These are phyloP conservation scores for Campylorhamphus procurvoides DNA, from an alignment of 2,113 vertebrate species.

Conservation along the genomic window DNA sequence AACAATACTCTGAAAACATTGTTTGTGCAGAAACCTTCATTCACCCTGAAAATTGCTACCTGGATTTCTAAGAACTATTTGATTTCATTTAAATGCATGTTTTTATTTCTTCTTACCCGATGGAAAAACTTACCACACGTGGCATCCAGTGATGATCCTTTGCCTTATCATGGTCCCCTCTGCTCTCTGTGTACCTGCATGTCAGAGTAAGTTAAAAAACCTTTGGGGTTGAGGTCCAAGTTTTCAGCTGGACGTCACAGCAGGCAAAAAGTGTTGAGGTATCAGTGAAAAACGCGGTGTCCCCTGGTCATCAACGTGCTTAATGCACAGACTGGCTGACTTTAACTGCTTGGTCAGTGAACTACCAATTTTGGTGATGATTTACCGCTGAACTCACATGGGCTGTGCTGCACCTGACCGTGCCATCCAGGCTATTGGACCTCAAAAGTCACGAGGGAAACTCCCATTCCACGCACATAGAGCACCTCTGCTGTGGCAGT, in stretches of 20 bases:
- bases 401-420: background rate
- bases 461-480: fast-evolving
- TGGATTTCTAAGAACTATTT: background rate
- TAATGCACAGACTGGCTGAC: background rate
- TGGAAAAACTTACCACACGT: background rate
- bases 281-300: background rate
- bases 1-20: slow-evolving; percentile 28
- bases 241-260: background rate
- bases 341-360: background rate
- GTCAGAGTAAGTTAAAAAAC: background rate
- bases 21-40: background rate
- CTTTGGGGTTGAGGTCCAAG: background rate
- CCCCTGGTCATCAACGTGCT: background rate
- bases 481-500: background rate
- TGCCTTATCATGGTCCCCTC: background rate
- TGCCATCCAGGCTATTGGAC: background rate
- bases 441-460: background rate
- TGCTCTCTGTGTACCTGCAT: background rate
- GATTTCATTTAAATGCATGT: background rate
- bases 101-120: background rate
- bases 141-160: background rate
- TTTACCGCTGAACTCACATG: fast-evolving
- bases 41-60: slow-evolving; percentile 21
- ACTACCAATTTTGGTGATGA: background rate
- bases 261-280: background rate